Percentiles rank a stretch among this genome's conserved stretches.
Evolutionary conservation across 2,113 vertebrate species (phyloP).

Genomic region (Hyla sarda): DNA sequence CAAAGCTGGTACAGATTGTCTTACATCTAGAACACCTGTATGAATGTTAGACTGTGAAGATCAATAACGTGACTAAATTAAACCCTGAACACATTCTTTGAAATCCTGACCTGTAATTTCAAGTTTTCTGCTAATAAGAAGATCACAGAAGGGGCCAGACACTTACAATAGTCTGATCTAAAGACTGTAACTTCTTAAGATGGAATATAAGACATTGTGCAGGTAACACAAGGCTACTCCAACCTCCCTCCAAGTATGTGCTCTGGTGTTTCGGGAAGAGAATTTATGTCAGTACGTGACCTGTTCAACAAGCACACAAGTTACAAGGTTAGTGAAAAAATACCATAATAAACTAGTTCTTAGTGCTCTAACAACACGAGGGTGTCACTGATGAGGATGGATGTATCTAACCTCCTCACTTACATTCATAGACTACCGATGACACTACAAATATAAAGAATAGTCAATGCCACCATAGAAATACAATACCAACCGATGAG

Average conservation of each 20-base stretch:
- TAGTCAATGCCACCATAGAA: too few species aligned
- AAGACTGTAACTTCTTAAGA: background rate
- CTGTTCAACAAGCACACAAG: background rate
- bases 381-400: too few species aligned
- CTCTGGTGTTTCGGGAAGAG: background rate
- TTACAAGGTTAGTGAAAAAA: too few species aligned
- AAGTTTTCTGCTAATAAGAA: background rate
- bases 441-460: too few species aligned
- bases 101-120: background rate
- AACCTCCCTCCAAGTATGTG: background rate
- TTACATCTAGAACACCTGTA: background rate
- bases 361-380: too few species aligned
- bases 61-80: background rate
- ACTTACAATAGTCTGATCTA: background rate
- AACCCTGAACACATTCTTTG: background rate
- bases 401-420: too few species aligned
- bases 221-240: background rate
- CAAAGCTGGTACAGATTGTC: background rate
- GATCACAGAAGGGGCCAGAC: background rate
- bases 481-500: too few species aligned
- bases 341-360: too few species aligned
- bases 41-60: background rate
- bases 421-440: too few species aligned
- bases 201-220: background rate
- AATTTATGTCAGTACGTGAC: background rate